These are phyloP conservation scores for Arctocebus calabarensis DNA, from an alignment of 2,797 vertebrate species.

Conservation along the genomic window DNA sequence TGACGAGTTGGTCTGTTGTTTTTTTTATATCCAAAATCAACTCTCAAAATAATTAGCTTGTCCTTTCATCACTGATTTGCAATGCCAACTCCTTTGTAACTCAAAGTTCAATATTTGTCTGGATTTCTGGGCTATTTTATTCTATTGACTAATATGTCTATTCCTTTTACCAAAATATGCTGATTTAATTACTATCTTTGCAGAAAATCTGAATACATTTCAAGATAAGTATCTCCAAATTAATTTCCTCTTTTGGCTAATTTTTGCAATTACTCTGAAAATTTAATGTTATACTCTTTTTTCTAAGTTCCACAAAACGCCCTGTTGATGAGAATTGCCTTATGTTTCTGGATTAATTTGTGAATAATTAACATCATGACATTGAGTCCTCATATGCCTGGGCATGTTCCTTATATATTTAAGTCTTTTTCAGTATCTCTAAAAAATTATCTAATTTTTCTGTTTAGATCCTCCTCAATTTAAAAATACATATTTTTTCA, in stretches of 20 bases:
- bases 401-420: not conserved
- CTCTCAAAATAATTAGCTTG: not conserved
- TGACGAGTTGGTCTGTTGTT: not conserved
- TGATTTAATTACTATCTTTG: not conserved
- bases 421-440: not conserved
- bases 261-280: not conserved
- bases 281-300: not conserved
- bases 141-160: not conserved
- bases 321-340: not conserved
- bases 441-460: not conserved
- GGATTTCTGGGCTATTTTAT: not conserved
- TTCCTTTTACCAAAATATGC: not conserved
- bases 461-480: not conserved
- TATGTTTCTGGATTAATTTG: not conserved
- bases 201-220: not conserved
- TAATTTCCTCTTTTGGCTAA: not conserved
- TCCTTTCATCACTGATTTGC: not conserved
- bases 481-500: not conserved
- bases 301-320: not conserved
- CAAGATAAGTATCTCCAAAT: not conserved
- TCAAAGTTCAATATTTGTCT: not conserved
- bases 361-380: not conserved
- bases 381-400: not conserved
- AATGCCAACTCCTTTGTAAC: not conserved
- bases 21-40: not conserved